phyloP scores from a whole-genome alignment of 1,140 invertebrate species.

The Polypedilum pembai region DNA sequence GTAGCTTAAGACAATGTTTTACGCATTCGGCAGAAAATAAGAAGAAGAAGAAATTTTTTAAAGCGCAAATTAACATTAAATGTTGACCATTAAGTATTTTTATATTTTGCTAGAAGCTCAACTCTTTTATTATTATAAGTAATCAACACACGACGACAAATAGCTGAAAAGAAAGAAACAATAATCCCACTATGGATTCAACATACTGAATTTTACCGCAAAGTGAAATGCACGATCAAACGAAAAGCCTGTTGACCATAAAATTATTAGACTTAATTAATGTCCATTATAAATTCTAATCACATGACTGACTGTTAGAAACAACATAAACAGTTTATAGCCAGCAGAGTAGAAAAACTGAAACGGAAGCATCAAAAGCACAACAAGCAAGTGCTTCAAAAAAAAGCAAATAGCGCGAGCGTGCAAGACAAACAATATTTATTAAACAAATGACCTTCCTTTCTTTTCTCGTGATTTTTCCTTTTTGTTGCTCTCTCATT shows the following conservation, averaged over 20 bases:
- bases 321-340: conserved; percentile 3
- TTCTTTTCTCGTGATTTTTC: not conserved
- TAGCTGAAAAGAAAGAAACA: not conserved
- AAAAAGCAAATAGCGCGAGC: too few relatives aligned
- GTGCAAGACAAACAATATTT: too few relatives aligned
- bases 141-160: not conserved
- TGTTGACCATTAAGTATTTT: not conserved
- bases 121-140: not conserved
- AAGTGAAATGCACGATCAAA: not conserved
- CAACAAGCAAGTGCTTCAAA: not conserved
- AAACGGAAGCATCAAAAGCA: conserved; percentile 9
- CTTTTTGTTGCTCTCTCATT: not conserved
- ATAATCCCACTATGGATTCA: not conserved
- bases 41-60: not conserved
- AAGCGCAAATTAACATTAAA: not conserved
- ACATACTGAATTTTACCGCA: not conserved
- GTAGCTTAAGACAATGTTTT: not conserved
- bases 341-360: not conserved
- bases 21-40: not conserved
- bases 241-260: not conserved
- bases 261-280: conserved; percentile 15
- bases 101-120: conserved; percentile 2
- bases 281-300: conserved; percentile 19
- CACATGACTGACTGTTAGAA: conserved; percentile 5
- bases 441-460: not conserved